These are phyloP conservation scores for Hetaerina titia DNA, from an alignment of 2,888 invertebrate genomes.

Conservation along the genomic window DNA sequence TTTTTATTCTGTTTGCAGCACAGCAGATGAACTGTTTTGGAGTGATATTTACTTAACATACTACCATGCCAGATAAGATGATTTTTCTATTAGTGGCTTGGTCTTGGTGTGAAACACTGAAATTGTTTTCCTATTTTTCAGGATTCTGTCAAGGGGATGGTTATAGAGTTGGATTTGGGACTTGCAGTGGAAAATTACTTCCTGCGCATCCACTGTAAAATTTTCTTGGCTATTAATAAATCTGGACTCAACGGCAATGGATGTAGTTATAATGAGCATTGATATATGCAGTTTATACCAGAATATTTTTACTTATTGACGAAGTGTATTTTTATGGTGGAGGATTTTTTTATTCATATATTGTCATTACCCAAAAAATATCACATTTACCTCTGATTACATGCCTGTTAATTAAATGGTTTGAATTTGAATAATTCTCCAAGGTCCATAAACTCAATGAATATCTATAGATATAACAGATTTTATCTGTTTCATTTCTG, in stretches of 20 bases:
- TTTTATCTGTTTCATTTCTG: neutral
- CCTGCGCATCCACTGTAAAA: slow-evolving; percentile 80
- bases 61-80: no score
- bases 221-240: no score
- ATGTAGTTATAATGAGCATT: neutral
- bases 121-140: slow-evolving; percentile 72
- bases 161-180: slow-evolving; percentile 94
- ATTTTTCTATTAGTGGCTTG: neutral
- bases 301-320: neutral
- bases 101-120: no score
- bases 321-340: neutral
- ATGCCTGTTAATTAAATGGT: neutral
- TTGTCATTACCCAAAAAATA: neutral
- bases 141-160: slow-evolving; percentile 91
- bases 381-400: neutral
- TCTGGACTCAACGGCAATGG: neutral
- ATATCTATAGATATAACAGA: neutral
- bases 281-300: no score
- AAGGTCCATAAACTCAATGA: neutral
- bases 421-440: neutral
- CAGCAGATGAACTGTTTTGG: neutral
- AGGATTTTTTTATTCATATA: neutral
- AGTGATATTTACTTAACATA: neutral
- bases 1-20: neutral
- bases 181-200: slow-evolving; percentile 91